Conservation (phyloP, 2,797 vertebrate genomes). For the Microctenopoma lineatum region DNA sequence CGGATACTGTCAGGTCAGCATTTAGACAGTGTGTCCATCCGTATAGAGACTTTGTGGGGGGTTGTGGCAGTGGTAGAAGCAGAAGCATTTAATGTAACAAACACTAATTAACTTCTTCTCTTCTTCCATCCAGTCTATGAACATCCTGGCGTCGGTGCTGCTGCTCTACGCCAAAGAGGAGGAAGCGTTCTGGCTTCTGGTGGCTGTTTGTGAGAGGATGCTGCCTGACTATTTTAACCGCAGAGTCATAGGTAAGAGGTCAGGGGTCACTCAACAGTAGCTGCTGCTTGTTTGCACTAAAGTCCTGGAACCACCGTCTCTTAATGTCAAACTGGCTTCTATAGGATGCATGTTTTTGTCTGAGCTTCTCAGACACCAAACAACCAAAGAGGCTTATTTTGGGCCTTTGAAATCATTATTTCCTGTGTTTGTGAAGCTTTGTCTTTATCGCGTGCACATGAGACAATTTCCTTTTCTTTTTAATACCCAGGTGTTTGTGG, state of each 20-base stretch:
- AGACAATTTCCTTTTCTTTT: conserved; percentile 65
- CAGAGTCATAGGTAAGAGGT: conserved; percentile 91
- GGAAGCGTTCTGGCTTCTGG: conserved; percentile 97
- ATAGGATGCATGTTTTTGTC: conserved; percentile 2
- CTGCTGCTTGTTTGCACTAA: neutral
- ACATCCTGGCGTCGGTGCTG: conserved; percentile 95
- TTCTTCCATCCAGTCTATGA: conserved; percentile 89
- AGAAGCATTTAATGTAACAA: too few relatives aligned
- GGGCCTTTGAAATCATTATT: conserved; percentile 34
- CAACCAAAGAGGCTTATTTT: conserved; percentile 15
- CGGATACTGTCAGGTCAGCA: conserved; percentile 93
- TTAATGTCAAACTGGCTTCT: neutral
- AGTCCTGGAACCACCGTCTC: neutral
- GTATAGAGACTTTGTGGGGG: too few relatives aligned
- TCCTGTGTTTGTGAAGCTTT: conserved; percentile 65
- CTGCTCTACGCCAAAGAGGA: conserved; percentile 95
- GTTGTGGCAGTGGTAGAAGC: too few relatives aligned
- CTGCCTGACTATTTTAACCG: conserved; percentile 97
- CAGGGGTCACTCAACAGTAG: conserved; percentile 10
- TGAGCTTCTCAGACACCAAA: neutral
- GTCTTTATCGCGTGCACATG: conserved; percentile 46
- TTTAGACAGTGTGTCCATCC: neutral
- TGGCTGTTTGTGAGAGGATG: conserved; percentile 96
- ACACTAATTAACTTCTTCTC: neutral
- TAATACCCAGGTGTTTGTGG: conserved; percentile 18